Evolutionary conservation across 2,888 invertebrate species (phyloP).

Genomic region (Drosophila acutilabella): DNA sequence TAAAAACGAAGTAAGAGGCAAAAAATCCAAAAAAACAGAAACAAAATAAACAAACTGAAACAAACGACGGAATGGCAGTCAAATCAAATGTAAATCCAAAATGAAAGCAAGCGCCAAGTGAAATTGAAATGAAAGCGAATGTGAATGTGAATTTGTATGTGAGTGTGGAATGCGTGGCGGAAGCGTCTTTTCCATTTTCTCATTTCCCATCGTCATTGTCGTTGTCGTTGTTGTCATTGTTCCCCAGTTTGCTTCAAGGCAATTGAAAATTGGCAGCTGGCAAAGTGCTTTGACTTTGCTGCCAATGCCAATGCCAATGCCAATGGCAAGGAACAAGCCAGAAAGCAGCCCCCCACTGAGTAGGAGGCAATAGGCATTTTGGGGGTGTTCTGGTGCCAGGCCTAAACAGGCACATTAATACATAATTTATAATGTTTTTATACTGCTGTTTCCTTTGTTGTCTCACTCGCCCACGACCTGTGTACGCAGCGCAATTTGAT

Average conservation of each 20-base stretch:
- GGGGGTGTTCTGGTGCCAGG: conserved; percentile 36
- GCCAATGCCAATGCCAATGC: conserved; percentile 22
- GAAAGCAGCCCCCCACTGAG: conserved; percentile 23
- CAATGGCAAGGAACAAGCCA: not conserved
- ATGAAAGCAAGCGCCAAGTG: conserved; percentile 73
- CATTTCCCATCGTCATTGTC: conserved; percentile 43
- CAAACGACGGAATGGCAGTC: conserved; percentile 54
- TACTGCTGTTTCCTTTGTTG: conserved; percentile 57
- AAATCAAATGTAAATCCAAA: conserved; percentile 81
- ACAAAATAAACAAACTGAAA: conserved; percentile 38
- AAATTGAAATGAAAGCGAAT: conserved; percentile 77
- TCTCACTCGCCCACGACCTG: not conserved
- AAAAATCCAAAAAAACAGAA: not conserved
- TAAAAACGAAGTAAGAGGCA: conserved; percentile 64
- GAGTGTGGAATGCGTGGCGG: conserved; percentile 36
- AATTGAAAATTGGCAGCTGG: conserved; percentile 79
- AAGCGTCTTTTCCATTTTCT: conserved; percentile 52
- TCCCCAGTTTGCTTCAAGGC: conserved; percentile 60
- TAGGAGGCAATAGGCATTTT: conserved; percentile 31
- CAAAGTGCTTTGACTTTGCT: conserved; percentile 61
- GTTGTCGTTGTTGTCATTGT: conserved; percentile 33
- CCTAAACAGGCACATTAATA: conserved; percentile 79
- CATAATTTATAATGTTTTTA: conserved; percentile 81
- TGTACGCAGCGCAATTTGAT: conserved; percentile 45
- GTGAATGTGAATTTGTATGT: conserved; percentile 48